Base-by-base conservation (phyloP, 2,797 vertebrate species). In the Microtus californicus region DNA sequence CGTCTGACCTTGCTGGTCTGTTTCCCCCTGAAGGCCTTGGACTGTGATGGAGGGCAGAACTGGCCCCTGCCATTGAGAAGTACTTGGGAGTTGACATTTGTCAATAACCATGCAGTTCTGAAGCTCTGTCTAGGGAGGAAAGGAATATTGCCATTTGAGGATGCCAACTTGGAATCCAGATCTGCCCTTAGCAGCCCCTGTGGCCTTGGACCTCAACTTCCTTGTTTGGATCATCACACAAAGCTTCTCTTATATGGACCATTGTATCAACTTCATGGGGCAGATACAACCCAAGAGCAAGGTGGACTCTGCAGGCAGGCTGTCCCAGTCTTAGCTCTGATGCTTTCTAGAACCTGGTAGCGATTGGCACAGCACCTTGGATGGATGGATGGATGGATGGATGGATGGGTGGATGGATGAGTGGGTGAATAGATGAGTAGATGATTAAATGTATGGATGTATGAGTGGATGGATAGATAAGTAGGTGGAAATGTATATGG, bases 241-340 rank as follows among this genome's bases (percentile, higher is more conserved):
- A 71, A 7, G 10, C 51, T 31, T 80, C 51, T 61, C 25, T 74
- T 73, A 1, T 0, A 7, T 1, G 27, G 67, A 21, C 54, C 51
- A 2, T 23, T 25, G 54, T 61, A 5, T 31, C 13, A 79, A 6
- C 56, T 34, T 77, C 34, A 6, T 0, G 0, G 51, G 31, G 40
- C 21, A 23, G 69, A 63, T 4, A 19, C 4, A 3, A 6, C n/a
- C 31, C 14, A 21, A 7, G 0, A 17, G 25, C 43, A 4, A 0
- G 1, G 80, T 2, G 61, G 25, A 48, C 86, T 48, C 27, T 73
- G 40, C 37, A 67, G 51, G n/a, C 19, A 21, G 63, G 21, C 31
- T 12, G 4, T 19, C 67, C 12, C 1, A 9, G 23, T 19, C 45
- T 51, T 2, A 15, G 48, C 40, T 92, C 85, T 74, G 61, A 59